Evolutionary conservation across 2,113 vertebrate genomes (phyloP).

Genomic region (Tricholaema leucomelas): DNA sequence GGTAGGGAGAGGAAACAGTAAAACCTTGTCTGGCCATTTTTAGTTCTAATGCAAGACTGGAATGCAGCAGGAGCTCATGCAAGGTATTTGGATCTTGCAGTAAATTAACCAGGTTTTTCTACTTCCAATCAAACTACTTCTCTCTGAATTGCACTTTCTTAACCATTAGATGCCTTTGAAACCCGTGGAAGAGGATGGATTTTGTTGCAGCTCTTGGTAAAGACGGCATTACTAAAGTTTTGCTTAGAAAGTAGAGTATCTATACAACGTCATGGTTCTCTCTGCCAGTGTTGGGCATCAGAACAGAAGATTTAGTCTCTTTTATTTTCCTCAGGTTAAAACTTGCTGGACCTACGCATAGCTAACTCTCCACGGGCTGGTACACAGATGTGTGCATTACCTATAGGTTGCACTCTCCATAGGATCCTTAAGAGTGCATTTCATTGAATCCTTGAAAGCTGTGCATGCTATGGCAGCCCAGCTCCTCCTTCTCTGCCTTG

Average conservation of each 20-base stretch:
- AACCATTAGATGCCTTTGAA: neutral
- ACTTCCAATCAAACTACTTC: neutral
- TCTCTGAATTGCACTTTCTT: neutral
- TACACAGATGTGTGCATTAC: fast-evolving
- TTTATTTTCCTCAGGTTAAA: constrained; percentile 53
- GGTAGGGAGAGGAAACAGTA: neutral
- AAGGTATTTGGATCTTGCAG: neutral
- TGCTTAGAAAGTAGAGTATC: neutral
- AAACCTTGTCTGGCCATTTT: neutral
- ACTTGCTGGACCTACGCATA: constrained; percentile 46
- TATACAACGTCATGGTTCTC: neutral
- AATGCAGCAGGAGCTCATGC: neutral
- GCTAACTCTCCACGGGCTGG: neutral
- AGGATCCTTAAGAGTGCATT: neutral
- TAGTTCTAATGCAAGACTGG: neutral
- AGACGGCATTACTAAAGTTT: neutral
- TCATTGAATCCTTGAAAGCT: neutral
- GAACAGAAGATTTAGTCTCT: neutral
- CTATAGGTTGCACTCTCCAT: neutral
- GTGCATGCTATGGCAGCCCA: neutral
- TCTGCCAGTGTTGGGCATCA: neutral
- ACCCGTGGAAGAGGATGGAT: neutral
- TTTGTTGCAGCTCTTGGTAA: neutral
- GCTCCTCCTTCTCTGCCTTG: neutral
- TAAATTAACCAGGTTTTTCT: neutral